Evolutionary conservation across 1,140 invertebrate species (phyloP), one percentile per base, ranked within the genome.

Genomic region (Bradynema listronoti): DNA sequence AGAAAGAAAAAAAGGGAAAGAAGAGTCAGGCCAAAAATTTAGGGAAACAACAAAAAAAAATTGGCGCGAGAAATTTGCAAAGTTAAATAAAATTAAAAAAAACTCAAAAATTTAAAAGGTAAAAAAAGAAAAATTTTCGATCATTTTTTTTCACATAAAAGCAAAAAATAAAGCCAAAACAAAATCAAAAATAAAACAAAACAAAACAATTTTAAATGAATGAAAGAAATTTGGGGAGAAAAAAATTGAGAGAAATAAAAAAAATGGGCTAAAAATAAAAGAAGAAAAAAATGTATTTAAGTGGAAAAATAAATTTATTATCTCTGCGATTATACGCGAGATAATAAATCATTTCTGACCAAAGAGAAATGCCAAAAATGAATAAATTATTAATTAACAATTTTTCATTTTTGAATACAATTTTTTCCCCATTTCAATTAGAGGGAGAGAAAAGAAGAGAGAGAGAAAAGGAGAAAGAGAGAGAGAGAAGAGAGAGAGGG

Each of bases 121-220:
- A n/a, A 39, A 39, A 39, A 39, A 39, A 39, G 36, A 39, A 39
- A n/a, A 39, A 39, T 14, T n/a, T n/a, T n/a, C n/a, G n/a, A n/a
- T n/a, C n/a, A n/a, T n/a, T n/a, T n/a, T n/a, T n/a, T n/a, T n/a
- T n/a, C n/a, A n/a, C n/a, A n/a, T n/a, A n/a, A n/a, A n/a, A n/a
- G n/a, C n/a, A n/a, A n/a, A n/a, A n/a, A n/a, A n/a, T n/a, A n/a
- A n/a, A n/a, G n/a, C n/a, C n/a, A n/a, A n/a, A n/a, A n/a, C n/a
- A n/a, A n/a, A n/a, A n/a, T n/a, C n/a, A n/a, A n/a, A n/a, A n/a
- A n/a, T n/a, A n/a, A n/a, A n/a, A n/a, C n/a, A n/a, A n/a, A n/a
- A n/a, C n/a, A n/a, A n/a, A n/a, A n/a, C n/a, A n/a, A n/a, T n/a
- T n/a, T n/a, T n/a, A n/a, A n/a, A n/a, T n/a, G n/a, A n/a, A n/a